A percentile compares a stretch with the other conserved stretches of the same genome.
phyloP scores from a whole-genome alignment of 2,888 invertebrate genomes.

The Girardia tigrina region DNA sequence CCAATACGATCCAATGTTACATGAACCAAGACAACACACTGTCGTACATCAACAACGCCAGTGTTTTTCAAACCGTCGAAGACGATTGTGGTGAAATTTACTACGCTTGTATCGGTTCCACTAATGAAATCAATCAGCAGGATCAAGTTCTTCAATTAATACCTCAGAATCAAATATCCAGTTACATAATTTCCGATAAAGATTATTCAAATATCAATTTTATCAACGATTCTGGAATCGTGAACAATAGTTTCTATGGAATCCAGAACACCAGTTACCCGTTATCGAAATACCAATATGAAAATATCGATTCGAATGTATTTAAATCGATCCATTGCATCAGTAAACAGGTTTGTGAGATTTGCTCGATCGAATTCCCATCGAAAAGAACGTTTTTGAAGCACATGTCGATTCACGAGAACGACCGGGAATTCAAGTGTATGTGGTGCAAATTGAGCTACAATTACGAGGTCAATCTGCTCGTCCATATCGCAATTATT shows the following conservation, averaged over 20 bases:
- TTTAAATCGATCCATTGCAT: not conserved
- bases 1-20: not conserved
- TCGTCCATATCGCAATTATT: constrained; percentile 9
- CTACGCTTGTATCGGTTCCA: not conserved
- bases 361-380: not conserved
- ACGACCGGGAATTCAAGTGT: constrained; percentile 15
- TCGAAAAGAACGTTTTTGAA: constrained; percentile 1
- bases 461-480: not conserved
- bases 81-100: constrained; percentile 1
- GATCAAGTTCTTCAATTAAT: constrained; percentile 1
- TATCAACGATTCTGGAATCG: not conserved
- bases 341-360: not conserved
- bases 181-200: not conserved
- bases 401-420: constrained; percentile 8
- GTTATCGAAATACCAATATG: not conserved
- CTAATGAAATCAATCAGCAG: not conserved
- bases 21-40: not conserved
- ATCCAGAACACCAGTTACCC: not conserved
- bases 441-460: not conserved
- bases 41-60: not conserved
- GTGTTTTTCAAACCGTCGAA: not conserved
- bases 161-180: constrained; percentile 1
- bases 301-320: not conserved
- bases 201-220: not conserved
- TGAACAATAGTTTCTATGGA: not conserved